Percentiles rank a stretch among this genome's conserved stretches.
Evolutionary conservation across 2,888 invertebrate species (phyloP).

Genomic region (Chaetogeoica ovagalla): DNA sequence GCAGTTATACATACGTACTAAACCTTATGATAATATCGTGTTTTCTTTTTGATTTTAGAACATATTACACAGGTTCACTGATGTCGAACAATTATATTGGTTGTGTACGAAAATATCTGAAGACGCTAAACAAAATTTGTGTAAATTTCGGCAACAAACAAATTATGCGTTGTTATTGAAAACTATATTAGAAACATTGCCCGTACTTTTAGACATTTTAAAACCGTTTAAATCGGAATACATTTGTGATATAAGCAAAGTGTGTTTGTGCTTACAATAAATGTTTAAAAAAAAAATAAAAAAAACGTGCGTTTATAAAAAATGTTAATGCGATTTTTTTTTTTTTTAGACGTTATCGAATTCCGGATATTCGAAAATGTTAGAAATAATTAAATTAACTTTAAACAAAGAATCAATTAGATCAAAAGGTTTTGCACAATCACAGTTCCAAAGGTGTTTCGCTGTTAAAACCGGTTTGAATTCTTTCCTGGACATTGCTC

Average conservation of each 20-base stretch:
- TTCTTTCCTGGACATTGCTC: constrained; percentile 78
- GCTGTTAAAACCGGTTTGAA: constrained; percentile 77
- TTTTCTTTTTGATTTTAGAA: constrained; percentile 61
- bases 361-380: constrained; percentile 61
- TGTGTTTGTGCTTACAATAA: background rate
- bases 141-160: constrained; percentile 54
- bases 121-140: constrained; percentile 14
- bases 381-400: constrained; percentile 62
- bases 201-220: constrained; percentile 67
- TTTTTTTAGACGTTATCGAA: constrained; percentile 58
- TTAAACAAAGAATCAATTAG: constrained; percentile 65
- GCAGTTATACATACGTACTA: background rate
- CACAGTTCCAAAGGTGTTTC: constrained; percentile 71
- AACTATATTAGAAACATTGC: constrained; percentile 73
- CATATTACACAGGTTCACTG: constrained; percentile 69
- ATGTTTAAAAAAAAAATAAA: background rate
- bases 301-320: background rate
- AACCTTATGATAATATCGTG: background rate
- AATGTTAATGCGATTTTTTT: constrained; percentile 4
- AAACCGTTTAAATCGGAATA: constrained; percentile 61
- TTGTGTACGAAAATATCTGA: constrained; percentile 64
- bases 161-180: constrained; percentile 78
- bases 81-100: constrained; percentile 78
- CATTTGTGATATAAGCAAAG: constrained; percentile 24
- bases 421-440: constrained; percentile 63